Evolutionary conservation across 1,140 invertebrate species (phyloP), one percentile per base, ranked within the genome.

Genomic region (Agraylea sexmaculata): DNA sequence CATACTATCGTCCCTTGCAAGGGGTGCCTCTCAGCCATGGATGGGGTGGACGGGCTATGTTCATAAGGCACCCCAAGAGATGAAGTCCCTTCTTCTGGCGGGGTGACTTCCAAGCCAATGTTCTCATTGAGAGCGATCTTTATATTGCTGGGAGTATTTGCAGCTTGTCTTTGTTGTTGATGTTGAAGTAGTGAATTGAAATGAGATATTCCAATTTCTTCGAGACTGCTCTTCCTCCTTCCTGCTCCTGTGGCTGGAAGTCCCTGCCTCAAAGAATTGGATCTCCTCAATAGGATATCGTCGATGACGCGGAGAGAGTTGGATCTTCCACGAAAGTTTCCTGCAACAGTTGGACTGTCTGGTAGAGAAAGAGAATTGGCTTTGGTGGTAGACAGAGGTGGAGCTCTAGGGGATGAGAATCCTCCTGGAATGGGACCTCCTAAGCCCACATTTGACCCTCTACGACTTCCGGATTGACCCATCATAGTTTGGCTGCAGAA

Each of bases 1-100:
- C 82, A 88, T 84, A 88, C 85, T 57, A 88, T 87, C 54, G 85
- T 87, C 46, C 85, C 85, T 62, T 87, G 83, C 41, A 87, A 64
- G 52, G 84, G 78, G 52, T 83, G 80, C 1, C 80, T 75, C 52
- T 83, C 80, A 17, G 75, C 69, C 3, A 66, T 55, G 25, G 64
- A 52, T 21, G 57, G 47, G 6, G 54, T 32, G 22, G 57, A 19
- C 1, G 44, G 45, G 3, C 48, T 43, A 39, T 37, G 64, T 53
- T 47, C 74, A 62, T 47, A 64, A 51, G 40, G 76, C 52, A 51
- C 68, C 54, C 39, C 73, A 46, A 51, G 73, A 17, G 51, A 60
- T 15, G 65, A 63, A 17, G 62, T 67, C 21, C 68, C 67, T 50
- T 88, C 84, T 51, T 87, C 83, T 0, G 83, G 83, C 1, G 84